These are phyloP conservation scores for Slavum lentiscoides DNA, from an alignment of 2,888 invertebrate species.

Conservation along the genomic window DNA sequence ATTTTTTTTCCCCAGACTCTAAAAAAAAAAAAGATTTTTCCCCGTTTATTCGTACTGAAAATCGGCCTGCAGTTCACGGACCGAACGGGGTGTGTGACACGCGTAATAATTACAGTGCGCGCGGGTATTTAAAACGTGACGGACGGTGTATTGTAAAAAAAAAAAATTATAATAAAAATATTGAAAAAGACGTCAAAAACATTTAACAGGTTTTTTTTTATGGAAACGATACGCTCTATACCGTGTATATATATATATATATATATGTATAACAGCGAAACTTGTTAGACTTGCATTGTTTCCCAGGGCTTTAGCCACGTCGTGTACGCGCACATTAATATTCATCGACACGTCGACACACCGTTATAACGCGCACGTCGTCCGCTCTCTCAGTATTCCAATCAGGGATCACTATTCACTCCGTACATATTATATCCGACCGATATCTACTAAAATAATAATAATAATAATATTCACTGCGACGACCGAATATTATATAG, in stretches of 20 bases:
- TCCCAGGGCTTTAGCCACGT: constrained; percentile 24
- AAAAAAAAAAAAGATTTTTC: too few species aligned
- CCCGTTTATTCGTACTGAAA: too few species aligned
- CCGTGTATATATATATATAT: not conserved
- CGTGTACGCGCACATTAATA: constrained; percentile 21
- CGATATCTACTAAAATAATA: too few species aligned
- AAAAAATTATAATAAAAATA: not conserved
- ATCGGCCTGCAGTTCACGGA: too few species aligned
- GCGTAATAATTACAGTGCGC: not conserved
- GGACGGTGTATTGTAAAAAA: not conserved
- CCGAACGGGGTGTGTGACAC: too few species aligned
- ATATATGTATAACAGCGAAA: constrained; percentile 27
- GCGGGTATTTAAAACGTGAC: not conserved
- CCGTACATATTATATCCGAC: too few species aligned
- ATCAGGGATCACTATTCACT: constrained; percentile 47
- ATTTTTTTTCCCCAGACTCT: too few species aligned
- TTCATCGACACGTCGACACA: constrained; percentile 49
- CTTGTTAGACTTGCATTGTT: constrained; percentile 52
- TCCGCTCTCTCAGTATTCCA: constrained; percentile 51
- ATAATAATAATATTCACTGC: constrained; percentile 49
- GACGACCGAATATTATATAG: not conserved
- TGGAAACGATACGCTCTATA: constrained; percentile 25
- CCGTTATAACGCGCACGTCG: constrained; percentile 47
- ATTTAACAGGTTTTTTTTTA: constrained; percentile 18
- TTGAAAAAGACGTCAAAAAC: constrained; percentile 7